A percentile compares a stretch with the other conserved stretches of the same genome.
phyloP scores from a whole-genome alignment of 1,140 invertebrate genomes.

The Yoshiicerus persimilis region DNA sequence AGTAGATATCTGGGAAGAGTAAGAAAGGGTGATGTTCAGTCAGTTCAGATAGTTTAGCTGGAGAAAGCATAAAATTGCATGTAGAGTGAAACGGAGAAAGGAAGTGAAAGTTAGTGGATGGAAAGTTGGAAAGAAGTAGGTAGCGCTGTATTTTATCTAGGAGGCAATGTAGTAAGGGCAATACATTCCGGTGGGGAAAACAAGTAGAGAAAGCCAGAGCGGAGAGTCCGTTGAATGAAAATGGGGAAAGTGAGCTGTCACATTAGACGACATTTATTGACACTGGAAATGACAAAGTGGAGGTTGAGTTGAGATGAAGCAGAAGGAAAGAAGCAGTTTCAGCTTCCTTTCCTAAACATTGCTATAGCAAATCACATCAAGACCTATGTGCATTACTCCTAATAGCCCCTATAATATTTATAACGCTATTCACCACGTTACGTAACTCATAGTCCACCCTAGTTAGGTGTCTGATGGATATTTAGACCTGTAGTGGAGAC shows the following conservation, averaged over 20 bases:
- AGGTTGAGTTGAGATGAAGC: slow-evolving; percentile 15
- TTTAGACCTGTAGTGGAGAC: not conserved
- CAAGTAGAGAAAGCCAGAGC: slow-evolving; percentile 5
- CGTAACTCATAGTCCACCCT: not conserved
- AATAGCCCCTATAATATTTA: not conserved
- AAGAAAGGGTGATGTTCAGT: not conserved
- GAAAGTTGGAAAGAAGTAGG: not conserved
- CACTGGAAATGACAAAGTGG: slow-evolving; percentile 44
- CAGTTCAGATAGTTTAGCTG: not conserved
- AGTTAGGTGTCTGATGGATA: not conserved
- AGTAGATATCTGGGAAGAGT: not conserved
- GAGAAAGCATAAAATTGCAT: not conserved
- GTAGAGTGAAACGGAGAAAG: not conserved
- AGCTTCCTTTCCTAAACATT: not conserved
- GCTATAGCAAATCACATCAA: not conserved
- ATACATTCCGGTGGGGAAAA: not conserved
- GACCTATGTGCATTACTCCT: not conserved
- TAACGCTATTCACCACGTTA: not conserved
- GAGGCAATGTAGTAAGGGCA: not conserved
- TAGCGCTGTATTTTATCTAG: slow-evolving; percentile 4
- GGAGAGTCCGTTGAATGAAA: slow-evolving; percentile 3
- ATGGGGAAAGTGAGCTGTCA: slow-evolving; percentile 36
- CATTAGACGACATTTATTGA: slow-evolving; percentile 42
- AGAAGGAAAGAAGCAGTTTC: not conserved
- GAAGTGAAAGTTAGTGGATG: not conserved